phyloP scores from a whole-genome alignment of 2,797 vertebrate species.

The Lepidocolaptes lacrymiger region DNA sequence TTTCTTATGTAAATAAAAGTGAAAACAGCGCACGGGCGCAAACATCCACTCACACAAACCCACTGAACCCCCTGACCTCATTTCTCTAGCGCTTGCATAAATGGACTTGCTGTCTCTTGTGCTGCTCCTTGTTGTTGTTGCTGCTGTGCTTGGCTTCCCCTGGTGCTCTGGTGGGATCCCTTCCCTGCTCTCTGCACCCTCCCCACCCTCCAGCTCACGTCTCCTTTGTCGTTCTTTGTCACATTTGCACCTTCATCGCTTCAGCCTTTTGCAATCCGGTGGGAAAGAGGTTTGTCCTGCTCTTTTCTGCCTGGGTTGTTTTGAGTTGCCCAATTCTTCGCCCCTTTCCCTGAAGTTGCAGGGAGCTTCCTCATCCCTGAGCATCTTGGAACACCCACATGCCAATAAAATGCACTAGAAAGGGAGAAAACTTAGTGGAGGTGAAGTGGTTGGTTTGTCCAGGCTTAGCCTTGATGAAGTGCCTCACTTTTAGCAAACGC shows the following conservation, averaged over 20 bases:
- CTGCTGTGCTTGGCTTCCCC: neutral
- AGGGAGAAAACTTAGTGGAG: neutral
- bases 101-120: conserved; percentile 48
- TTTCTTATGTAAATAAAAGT: conserved; percentile 60
- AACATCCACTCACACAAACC: conserved; percentile 10
- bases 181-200: neutral
- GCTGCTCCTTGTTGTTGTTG: neutral
- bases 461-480: neutral
- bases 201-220: neutral
- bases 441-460: neutral
- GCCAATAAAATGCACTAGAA: neutral
- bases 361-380: neutral
- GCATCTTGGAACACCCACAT: neutral
- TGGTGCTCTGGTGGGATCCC: neutral
- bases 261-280: neutral
- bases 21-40: conserved; percentile 23
- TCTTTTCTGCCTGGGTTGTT: neutral
- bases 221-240: neutral
- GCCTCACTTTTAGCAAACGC: neutral
- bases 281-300: neutral
- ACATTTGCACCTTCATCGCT: neutral
- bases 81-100: conserved; percentile 50
- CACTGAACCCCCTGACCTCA: conserved; percentile 19
- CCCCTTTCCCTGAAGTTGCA: neutral
- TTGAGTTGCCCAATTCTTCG: neutral